Conservation (phyloP, 2,888 invertebrate genomes). For the Melanchra persicariae region DNA sequence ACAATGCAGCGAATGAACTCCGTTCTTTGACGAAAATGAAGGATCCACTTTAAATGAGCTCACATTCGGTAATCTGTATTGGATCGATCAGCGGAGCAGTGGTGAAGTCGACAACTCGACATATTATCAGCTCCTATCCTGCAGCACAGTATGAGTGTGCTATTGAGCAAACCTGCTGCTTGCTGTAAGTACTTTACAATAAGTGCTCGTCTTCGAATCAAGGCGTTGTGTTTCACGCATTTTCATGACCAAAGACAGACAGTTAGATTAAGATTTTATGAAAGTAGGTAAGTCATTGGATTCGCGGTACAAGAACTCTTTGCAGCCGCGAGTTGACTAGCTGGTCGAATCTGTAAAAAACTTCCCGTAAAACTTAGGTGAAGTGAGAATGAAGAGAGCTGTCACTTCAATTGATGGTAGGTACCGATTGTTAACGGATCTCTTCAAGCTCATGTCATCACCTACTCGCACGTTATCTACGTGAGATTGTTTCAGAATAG, state of each 20-base stretch:
- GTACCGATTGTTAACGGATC: no score
- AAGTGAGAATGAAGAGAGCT: no score
- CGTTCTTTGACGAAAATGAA: background rate
- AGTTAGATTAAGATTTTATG: slow-evolving; percentile 13
- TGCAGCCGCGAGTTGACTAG: background rate
- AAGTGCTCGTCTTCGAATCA: background rate
- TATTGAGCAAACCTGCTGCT: background rate
- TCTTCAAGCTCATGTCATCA: no score
- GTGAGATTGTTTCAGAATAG: no score
- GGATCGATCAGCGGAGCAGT: background rate
- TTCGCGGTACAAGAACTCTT: background rate
- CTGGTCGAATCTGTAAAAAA: no score
- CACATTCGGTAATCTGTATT: background rate
- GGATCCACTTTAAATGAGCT: background rate
- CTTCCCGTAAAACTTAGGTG: no score
- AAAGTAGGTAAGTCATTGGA: background rate
- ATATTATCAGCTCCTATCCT: background rate
- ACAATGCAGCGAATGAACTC: background rate
- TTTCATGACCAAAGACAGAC: slow-evolving; percentile 47
- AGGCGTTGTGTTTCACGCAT: slow-evolving; percentile 7
- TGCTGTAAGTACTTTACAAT: slow-evolving; percentile 14
- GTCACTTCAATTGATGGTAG: no score
- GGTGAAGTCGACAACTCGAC: background rate
- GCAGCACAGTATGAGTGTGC: background rate
- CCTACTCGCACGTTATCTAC: no score